Base-by-base conservation (phyloP, 1,140 invertebrate species). In the Brachionus rubens region DNA sequence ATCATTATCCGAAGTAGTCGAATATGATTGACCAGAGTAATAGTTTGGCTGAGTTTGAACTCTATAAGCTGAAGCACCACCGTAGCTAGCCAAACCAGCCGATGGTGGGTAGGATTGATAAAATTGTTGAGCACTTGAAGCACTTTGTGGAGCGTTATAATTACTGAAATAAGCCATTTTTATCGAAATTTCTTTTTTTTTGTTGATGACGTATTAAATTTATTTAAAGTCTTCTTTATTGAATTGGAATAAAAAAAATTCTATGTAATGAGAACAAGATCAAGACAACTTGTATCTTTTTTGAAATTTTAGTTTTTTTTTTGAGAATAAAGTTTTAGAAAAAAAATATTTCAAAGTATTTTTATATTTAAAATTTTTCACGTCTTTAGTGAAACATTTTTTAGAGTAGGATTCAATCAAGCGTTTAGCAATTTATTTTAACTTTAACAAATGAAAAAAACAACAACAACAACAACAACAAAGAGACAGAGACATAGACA, bases 351-450 rank as follows among this genome's bases (percentile, higher is more conserved):
- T 59, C 54, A 59, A 59, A 16, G 19, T 59, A 59, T 59, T 59
- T 59, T 59, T 59, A 59, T 59, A 59, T 59, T 33, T 59, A 30
- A 59, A 41, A 43, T 43, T 65, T 65, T 65, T 3, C 30, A 43
- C 2, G 24, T 65, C 30, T 65, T 65, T 65, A 62, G 36, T 65
- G 19, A 65, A 59, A 59, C 30, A 28, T 36, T 59, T 59, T n/a
- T 59, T 59, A 28, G 54, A 59, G 54, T 59, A 59, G 54, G 30
- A 65, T 24, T 65, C 59, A 65, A 65, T 65, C 19, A 65, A 65
- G 59, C 59, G 59, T 65, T 65, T 26, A 65, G 36, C 40, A 65
- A 65, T 65, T 65, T 65, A 65, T 65, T 65, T 65, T 65, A 65
- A 65, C 59, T 65, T 65, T 65, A 65, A 24, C 21, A 41, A 28